A percentile compares a stretch with the other conserved stretches of the same genome.
Conservation (phyloP, 1,140 invertebrate genomes). For the Atopsyche davidsoni region DNA sequence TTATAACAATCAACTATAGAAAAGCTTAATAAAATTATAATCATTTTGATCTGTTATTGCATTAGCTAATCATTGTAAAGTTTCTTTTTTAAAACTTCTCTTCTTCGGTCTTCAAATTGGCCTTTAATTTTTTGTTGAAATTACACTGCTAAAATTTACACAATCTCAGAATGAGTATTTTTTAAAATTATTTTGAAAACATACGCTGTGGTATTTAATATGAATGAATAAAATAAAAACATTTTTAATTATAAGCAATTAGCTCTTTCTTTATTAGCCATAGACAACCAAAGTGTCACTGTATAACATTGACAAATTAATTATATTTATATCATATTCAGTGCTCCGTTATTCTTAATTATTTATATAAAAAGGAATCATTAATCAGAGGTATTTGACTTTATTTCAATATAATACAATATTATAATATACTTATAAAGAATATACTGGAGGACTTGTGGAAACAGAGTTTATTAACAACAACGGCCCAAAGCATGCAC, state of each 20-base stretch:
- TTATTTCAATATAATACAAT: conserved; percentile 12
- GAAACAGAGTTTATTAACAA: no score
- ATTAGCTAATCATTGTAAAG: no score
- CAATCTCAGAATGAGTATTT: no score
- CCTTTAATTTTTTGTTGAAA: no score
- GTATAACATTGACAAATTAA: conserved; percentile 22
- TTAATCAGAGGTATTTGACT: conserved; percentile 21
- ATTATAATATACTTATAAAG: conserved; percentile 3
- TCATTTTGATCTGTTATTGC: no score
- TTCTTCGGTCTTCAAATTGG: no score
- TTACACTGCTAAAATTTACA: no score
- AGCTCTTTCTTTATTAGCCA: conserved; percentile 16
- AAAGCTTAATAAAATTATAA: no score
- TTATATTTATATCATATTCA: conserved; percentile 16
- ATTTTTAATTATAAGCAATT: conserved; percentile 6
- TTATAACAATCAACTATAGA: no score
- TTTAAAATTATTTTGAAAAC: neutral
- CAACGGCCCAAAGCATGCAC: no score
- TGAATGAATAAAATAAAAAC: neutral
- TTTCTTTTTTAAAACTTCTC: neutral
- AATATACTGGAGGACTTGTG: no score
- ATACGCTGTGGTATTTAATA: neutral
- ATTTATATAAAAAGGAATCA: conserved; percentile 27
- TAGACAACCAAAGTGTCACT: conserved; percentile 23
- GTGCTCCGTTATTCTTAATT: conserved; percentile 13